A percentile compares a stretch with the other conserved stretches of the same genome.
Conservation (phyloP, 2,797 vertebrate genomes). For the Muraenolepis orangiensis region DNA sequence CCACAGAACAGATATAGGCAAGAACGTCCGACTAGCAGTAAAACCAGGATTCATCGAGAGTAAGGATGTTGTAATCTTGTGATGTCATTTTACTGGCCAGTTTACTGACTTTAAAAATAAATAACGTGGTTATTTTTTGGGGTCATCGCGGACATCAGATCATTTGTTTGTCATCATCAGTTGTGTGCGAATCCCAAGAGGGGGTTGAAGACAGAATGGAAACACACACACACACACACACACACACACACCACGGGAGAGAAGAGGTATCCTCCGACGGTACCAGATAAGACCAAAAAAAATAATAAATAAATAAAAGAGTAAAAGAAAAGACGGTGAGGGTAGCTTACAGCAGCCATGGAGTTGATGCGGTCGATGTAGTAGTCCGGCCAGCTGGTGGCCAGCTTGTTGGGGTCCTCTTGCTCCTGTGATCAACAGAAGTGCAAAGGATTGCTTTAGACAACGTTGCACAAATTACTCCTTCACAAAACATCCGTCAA, state of each 20-base stretch:
- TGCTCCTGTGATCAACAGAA: slow-evolving; percentile 81
- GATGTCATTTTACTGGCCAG: slow-evolving; percentile 5
- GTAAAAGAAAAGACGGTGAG: slow-evolving; percentile 31
- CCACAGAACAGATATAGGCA: neutral
- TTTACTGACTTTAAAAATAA: neutral
- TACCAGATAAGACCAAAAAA: neutral
- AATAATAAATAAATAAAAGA: no score
- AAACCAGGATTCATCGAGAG: neutral
- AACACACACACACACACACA: neutral
- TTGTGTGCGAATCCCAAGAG: slow-evolving; percentile 49
- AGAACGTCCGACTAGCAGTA: neutral
- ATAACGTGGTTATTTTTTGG: slow-evolving; percentile 39
- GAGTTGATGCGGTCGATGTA: slow-evolving; percentile 98
- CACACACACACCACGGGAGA: neutral
- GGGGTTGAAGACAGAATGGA: slow-evolving; percentile 59
- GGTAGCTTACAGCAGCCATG: slow-evolving; percentile 91
- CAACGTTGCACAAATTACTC: slow-evolving; percentile 2
- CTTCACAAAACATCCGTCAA: neutral
- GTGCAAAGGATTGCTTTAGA: slow-evolving; percentile 28
- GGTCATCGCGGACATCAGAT: slow-evolving; percentile 43
- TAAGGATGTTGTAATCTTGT: neutral
- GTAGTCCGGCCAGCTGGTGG: slow-evolving; percentile 98
- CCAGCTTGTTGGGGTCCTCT: slow-evolving; percentile 97
- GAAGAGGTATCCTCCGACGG: slow-evolving; percentile 30
- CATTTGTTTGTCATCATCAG: slow-evolving; percentile 66